These are phyloP conservation scores for Drosophila kuntzei DNA, from an alignment of 2,888 invertebrate genomes.

Conservation along the genomic window DNA sequence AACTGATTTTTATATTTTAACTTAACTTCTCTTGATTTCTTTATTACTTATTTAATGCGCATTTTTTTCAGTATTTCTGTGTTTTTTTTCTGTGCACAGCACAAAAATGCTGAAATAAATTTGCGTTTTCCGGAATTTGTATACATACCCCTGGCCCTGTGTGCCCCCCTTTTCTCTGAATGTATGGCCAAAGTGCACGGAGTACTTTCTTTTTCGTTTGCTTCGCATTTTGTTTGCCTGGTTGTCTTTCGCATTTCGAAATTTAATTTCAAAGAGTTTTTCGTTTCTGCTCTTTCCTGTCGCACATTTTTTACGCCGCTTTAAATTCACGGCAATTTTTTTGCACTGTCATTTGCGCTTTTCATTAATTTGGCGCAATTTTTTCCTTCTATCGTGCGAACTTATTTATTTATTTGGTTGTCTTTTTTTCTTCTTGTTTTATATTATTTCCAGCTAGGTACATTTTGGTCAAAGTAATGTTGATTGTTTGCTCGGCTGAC, in stretches of 20 bases:
- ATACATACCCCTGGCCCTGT: constrained; percentile 13
- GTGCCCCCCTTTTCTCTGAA: neutral
- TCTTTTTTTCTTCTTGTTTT: constrained; percentile 33
- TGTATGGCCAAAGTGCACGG: constrained; percentile 45
- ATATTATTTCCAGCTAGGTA: constrained; percentile 65
- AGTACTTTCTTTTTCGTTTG: constrained; percentile 55
- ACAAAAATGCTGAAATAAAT: constrained; percentile 67
- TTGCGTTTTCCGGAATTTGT: constrained; percentile 75
- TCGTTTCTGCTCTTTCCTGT: constrained; percentile 46
- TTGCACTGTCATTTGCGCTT: constrained; percentile 72
- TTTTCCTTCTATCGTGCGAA: constrained; percentile 67
- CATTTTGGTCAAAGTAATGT: constrained; percentile 74
- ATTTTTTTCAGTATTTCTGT: constrained; percentile 15
- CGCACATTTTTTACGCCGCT: constrained; percentile 60
- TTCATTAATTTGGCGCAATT: constrained; percentile 68
- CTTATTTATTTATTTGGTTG: constrained; percentile 59
- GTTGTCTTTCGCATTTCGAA: constrained; percentile 61
- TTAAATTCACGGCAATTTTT: constrained; percentile 59
- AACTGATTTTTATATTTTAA: constrained; percentile 77
- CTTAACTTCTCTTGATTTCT: constrained; percentile 74
- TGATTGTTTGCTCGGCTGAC: constrained; percentile 76
- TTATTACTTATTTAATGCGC: constrained; percentile 79
- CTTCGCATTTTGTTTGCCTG: constrained; percentile 52
- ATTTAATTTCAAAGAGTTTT: constrained; percentile 73
- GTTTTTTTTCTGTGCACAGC: constrained; percentile 21